Evolutionary conservation across 2,888 invertebrate species (phyloP).

Genomic region (Mesorhabditis belari): DNA sequence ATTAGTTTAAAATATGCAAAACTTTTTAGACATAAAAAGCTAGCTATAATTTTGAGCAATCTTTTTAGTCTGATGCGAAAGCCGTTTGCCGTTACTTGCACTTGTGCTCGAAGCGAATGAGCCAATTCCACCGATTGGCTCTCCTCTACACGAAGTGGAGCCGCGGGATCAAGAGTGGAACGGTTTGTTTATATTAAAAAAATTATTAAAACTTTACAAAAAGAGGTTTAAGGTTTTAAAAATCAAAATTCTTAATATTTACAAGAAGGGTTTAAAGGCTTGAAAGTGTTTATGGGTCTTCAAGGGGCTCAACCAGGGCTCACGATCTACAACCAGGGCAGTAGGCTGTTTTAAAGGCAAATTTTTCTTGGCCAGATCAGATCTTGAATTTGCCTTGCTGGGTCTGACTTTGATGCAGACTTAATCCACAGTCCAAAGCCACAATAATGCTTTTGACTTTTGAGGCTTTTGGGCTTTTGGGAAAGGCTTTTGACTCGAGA

Average conservation of each 20-base stretch:
- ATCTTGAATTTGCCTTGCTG: too few relatives aligned
- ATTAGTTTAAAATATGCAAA: too few relatives aligned
- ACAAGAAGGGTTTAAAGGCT: background rate
- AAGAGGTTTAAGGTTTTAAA: background rate
- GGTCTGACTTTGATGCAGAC: too few relatives aligned
- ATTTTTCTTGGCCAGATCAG: too few relatives aligned
- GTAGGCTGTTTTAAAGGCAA: too few relatives aligned
- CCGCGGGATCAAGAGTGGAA: conserved; percentile 7
- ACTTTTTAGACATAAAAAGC: too few relatives aligned
- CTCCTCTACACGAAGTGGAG: conserved; percentile 34
- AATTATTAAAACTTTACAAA: background rate
- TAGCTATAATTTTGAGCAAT: too few relatives aligned
- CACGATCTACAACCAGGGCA: too few relatives aligned
- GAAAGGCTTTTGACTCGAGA: too few relatives aligned
- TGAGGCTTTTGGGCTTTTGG: too few relatives aligned
- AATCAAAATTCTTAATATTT: background rate
- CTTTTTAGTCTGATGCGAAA: conserved; percentile 33
- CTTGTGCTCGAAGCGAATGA: conserved; percentile 39
- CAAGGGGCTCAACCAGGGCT: background rate
- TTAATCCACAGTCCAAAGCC: too few relatives aligned
- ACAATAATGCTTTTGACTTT: too few relatives aligned
- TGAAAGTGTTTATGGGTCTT: background rate
- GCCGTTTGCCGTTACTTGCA: conserved; percentile 41
- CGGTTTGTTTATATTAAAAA: background rate
- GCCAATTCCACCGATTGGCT: conserved; percentile 41